phyloP scores from a whole-genome alignment of 2,888 invertebrate species.

The Lysandra coridon region DNA sequence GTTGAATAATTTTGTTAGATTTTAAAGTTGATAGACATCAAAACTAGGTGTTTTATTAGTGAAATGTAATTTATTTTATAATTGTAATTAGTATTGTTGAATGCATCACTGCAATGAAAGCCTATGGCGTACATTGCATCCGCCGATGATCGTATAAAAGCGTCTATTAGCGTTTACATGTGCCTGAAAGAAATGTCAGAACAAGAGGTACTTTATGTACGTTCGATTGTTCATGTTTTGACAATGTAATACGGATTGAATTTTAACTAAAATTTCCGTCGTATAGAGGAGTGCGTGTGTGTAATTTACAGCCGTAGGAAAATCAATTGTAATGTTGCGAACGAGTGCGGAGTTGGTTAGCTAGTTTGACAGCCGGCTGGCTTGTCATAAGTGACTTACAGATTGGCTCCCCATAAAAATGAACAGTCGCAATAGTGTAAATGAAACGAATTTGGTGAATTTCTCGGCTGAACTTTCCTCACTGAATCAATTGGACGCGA shows the following conservation, averaged over 20 bases:
- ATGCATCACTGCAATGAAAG: conserved; percentile 51
- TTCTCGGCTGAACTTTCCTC: conserved; percentile 67
- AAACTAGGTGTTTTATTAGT: conserved; percentile 44
- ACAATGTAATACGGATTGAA: conserved; percentile 61
- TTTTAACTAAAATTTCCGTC: conserved; percentile 45
- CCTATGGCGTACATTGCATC: conserved; percentile 42
- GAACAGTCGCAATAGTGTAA: conserved; percentile 75
- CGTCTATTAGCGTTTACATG: conserved; percentile 70
- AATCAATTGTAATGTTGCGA: conserved; percentile 66
- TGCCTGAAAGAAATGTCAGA: conserved; percentile 73
- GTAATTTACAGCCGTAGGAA: conserved; percentile 44
- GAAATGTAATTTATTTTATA: conserved; percentile 45
- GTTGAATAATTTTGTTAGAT: conserved; percentile 55
- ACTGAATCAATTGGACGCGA: conserved; percentile 68
- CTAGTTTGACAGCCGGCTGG: conserved; percentile 74
- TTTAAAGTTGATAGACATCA: conserved; percentile 48
- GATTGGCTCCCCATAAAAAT: conserved; percentile 66
- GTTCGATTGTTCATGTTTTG: conserved; percentile 57
- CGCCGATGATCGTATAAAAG: conserved; percentile 50
- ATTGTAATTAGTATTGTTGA: conserved; percentile 46
- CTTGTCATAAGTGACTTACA: conserved; percentile 63
- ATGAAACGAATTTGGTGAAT: conserved; percentile 76
- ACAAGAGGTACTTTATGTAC: conserved; percentile 52
- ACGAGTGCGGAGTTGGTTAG: conserved; percentile 61
- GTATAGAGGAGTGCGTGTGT: conserved; percentile 47